A percentile compares a stretch with the other conserved stretches of the same genome.
Evolutionary conservation across 2,797 vertebrate genomes (phyloP).

Genomic region (Gambelia wislizenii): DNA sequence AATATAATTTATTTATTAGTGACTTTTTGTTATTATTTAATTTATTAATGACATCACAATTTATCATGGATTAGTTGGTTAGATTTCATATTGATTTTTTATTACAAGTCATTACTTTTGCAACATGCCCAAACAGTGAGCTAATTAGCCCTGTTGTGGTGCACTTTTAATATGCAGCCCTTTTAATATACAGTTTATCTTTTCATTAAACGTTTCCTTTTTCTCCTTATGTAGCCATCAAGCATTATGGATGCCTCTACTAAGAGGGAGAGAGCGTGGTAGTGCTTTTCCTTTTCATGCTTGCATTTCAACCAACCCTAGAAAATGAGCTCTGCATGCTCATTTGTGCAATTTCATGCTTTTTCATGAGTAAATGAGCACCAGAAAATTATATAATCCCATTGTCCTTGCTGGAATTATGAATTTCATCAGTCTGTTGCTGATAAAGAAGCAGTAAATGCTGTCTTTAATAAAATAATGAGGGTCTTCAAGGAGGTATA

Average conservation of each 20-base stretch:
- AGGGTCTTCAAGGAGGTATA: neutral
- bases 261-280: neutral
- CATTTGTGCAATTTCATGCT: slow-evolving; percentile 32
- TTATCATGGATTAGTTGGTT: neutral
- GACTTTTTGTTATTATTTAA: neutral
- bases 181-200: neutral
- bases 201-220: slow-evolving; percentile 6
- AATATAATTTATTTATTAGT: neutral
- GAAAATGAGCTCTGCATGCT: slow-evolving; percentile 35
- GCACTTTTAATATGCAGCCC: neutral
- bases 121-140: neutral
- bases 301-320: slow-evolving; percentile 32
- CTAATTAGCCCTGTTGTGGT: neutral
- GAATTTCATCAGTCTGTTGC: slow-evolving; percentile 17
- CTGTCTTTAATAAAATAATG: slow-evolving; percentile 25
- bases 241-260: neutral
- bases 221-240: neutral
- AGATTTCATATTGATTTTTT: neutral
- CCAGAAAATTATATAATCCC: slow-evolving; percentile 40
- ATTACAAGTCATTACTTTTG: neutral
- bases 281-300: slow-evolving; percentile 25
- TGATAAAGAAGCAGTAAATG: slow-evolving; percentile 6
- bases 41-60: neutral
- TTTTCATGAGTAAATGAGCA: slow-evolving; percentile 31
- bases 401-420: slow-evolving; percentile 22